phyloP scores from a whole-genome alignment of 1,140 invertebrate genomes.

The Megathymus violae region DNA sequence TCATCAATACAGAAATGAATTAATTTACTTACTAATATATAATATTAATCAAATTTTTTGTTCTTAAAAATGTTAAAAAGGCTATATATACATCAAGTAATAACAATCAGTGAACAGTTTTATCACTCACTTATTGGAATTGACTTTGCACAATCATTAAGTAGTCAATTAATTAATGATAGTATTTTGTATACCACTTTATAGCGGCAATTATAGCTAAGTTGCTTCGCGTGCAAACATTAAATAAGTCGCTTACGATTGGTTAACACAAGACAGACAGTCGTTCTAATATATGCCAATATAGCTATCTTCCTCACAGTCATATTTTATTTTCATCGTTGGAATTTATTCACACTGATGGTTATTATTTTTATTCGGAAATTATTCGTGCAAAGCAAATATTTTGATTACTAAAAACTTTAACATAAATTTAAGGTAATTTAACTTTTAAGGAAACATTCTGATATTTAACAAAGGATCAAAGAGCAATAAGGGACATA shows the following conservation, averaged over 20 bases:
- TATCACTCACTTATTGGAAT: slow-evolving; percentile 55
- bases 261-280: slow-evolving; percentile 57
- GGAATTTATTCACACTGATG: neutral
- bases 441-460: no score
- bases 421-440: no score
- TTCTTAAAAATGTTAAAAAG: no score
- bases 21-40: no score
- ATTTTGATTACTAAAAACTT: no score
- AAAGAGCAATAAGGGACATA: no score
- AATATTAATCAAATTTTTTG: no score
- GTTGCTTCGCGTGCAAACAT: slow-evolving; percentile 68
- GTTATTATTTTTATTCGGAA: no score
- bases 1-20: no score
- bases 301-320: slow-evolving; percentile 50
- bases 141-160: slow-evolving; percentile 51
- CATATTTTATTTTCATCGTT: slow-evolving; percentile 5
- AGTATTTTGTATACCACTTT: slow-evolving; percentile 63
- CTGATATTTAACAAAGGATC: no score
- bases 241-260: slow-evolving; percentile 66
- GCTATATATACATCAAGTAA: no score
- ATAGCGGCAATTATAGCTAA: slow-evolving; percentile 57
- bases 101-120: slow-evolving; percentile 49
- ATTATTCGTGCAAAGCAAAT: no score
- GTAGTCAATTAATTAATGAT: slow-evolving; percentile 63
- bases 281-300: slow-evolving; percentile 65